Evolutionary conservation across 2,113 vertebrate genomes (phyloP), one percentile per base, ranked within the genome.

Genomic region (Gadus macrocephalus): DNA sequence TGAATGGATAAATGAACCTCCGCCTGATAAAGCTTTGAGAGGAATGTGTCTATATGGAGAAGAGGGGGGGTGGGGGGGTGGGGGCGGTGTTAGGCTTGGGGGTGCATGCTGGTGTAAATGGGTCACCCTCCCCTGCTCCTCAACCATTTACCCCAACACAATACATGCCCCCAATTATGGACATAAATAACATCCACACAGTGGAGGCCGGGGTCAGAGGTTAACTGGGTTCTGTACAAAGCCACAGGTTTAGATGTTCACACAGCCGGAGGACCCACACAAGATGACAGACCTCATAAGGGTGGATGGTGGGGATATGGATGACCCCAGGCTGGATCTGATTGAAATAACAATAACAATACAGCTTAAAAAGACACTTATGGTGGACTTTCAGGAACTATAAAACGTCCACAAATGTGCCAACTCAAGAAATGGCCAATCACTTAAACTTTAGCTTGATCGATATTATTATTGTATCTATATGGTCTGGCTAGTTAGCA

Each of bases 111-210:
- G 64, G 75, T 80, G 19, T 85, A 91, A 91, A 87, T 91, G 81
- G 90, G 88, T 90, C 90, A 91, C 75, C 81, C 86, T 81, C 75
- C 70, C 69, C 71, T 68, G 74, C 79, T 89, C 88, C 90, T 49
- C 42, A 49, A 49, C 9, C 42, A 9, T 49, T 70, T 79, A 71
- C 75, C 80, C 76, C 71, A 75, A 72, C 74, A 72, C 65, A 83
- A 62, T 71, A 20, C 15, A 9, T 9, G 42, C 42, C 42, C 42
- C 74, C 79, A 89, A 89, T 90, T 90, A 88, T 78, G 73, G 76
- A 84, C 85, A 86, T 87, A 86, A 90, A 91, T 86, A 84, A 84
- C 79, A 81, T 85, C 82, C 75, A 80, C 72, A 78, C 68, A 76
- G 78, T 67, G 75, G 75, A 81, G 69, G 61, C 74, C 62, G 70